Evolutionary conservation across 2,113 vertebrate species (phyloP).

Genomic region (Cyprinodon brontotheroides): DNA sequence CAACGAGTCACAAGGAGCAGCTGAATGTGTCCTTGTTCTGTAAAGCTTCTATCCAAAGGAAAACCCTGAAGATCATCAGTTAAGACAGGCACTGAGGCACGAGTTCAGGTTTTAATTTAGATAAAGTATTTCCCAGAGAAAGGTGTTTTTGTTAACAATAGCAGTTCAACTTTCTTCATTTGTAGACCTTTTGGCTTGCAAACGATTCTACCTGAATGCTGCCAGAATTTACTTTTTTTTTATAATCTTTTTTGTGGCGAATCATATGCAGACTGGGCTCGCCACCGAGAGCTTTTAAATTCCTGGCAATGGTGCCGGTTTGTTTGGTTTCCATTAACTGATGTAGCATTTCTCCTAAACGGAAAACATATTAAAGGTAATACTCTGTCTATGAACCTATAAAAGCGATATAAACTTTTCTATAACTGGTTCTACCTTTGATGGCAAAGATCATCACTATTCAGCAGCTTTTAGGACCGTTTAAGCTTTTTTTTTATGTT

Average conservation of each 20-base stretch:
- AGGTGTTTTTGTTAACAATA: neutral
- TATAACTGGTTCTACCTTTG: neutral
- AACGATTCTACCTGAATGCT: too few relatives aligned
- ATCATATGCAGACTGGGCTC: too few relatives aligned
- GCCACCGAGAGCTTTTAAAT: too few relatives aligned
- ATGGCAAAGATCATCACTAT: neutral
- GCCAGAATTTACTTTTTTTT: too few relatives aligned
- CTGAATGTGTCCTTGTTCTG: constrained; percentile 31
- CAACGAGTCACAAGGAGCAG: constrained; percentile 24
- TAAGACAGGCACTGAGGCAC: constrained; percentile 14
- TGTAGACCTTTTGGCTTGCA: neutral
- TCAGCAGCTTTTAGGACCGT: too few relatives aligned
- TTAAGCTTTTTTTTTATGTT: neutral
- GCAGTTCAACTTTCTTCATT: neutral
- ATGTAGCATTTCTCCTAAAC: too few relatives aligned
- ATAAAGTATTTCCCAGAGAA: neutral
- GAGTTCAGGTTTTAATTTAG: constrained; percentile 3
- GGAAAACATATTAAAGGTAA: neutral
- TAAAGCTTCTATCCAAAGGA: constrained; percentile 24
- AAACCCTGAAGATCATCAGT: neutral
- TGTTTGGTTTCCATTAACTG: too few relatives aligned
- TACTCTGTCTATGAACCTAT: neutral
- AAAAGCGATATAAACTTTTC: neutral
- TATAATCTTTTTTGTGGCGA: too few relatives aligned
- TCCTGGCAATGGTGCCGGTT: too few relatives aligned